Evolutionary conservation across 2,888 invertebrate genomes (phyloP).

Genomic region (Aphodius granarius): DNA sequence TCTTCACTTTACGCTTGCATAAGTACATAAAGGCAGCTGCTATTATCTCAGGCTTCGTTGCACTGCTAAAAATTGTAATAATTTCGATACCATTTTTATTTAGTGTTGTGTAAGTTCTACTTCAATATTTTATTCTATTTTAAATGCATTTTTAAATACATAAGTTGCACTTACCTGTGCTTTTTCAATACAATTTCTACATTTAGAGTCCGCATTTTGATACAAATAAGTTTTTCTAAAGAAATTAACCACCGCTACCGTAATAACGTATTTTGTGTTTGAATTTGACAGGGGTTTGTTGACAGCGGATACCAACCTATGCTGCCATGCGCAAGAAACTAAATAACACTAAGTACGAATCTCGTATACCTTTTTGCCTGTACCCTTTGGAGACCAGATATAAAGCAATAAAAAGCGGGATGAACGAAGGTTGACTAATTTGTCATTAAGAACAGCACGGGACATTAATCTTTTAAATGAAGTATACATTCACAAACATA

Average conservation of each 20-base stretch:
- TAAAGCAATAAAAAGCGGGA: too few relatives aligned
- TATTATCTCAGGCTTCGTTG: constrained; percentile 32
- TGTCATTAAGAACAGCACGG: too few relatives aligned
- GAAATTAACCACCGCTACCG: too few relatives aligned
- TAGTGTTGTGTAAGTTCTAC: too few relatives aligned
- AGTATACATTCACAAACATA: too few relatives aligned
- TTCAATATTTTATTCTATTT: neutral
- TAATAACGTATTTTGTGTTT: too few relatives aligned
- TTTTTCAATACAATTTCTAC: constrained; percentile 42
- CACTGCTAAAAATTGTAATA: constrained; percentile 32
- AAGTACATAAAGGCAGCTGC: constrained; percentile 41
- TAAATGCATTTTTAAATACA: constrained; percentile 5
- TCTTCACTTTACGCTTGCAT: constrained; percentile 36
- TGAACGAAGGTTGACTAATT: too few relatives aligned
- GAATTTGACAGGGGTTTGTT: neutral
- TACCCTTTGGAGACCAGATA: too few relatives aligned
- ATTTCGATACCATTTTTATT: too few relatives aligned
- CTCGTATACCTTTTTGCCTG: too few relatives aligned
- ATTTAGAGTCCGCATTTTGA: constrained; percentile 32
- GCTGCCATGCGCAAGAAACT: too few relatives aligned
- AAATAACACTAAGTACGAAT: neutral
- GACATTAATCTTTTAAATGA: too few relatives aligned
- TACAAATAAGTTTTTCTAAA: neutral
- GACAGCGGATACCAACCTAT: neutral
- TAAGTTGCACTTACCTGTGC: constrained; percentile 35